Conservation (phyloP, 2,797 vertebrate species). For the Nasua narica region DNA sequence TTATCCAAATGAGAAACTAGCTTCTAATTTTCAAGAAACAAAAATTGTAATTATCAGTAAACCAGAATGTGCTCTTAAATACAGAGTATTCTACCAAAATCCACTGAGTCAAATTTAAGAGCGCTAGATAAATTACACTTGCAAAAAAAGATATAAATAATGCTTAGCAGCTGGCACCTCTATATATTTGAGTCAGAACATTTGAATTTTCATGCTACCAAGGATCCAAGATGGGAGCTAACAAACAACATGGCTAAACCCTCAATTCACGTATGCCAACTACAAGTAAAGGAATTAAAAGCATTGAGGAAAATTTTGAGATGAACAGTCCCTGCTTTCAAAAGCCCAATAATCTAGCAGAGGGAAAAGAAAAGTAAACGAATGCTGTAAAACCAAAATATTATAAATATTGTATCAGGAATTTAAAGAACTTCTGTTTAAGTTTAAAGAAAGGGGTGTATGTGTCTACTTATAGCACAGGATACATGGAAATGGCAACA, state of each 20-base stretch:
- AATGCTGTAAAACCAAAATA: neutral
- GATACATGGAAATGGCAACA: neutral
- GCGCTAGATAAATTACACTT: slow-evolving; percentile 4
- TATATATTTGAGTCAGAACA: neutral
- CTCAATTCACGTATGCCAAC: neutral
- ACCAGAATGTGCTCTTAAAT: neutral
- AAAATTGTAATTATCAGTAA: slow-evolving; percentile 24
- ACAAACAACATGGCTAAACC: neutral
- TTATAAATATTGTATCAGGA: neutral
- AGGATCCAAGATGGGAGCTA: neutral
- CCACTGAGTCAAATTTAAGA: neutral
- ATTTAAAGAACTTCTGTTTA: neutral
- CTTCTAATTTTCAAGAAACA: neutral
- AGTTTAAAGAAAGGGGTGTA: neutral
- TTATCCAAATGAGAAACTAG: neutral
- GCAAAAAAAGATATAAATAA: neutral
- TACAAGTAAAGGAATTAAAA: neutral
- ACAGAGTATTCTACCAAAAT: neutral
- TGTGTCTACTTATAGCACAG: neutral
- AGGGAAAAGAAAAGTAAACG: neutral
- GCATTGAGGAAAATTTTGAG: neutral
- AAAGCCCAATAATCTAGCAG: neutral
- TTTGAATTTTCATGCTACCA: slow-evolving; percentile 39
- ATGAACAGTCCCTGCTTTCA: neutral
- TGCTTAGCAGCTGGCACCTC: neutral